phyloP scores from a whole-genome alignment of 2,888 invertebrate genomes.

The Zhuqinia jingwanae region DNA sequence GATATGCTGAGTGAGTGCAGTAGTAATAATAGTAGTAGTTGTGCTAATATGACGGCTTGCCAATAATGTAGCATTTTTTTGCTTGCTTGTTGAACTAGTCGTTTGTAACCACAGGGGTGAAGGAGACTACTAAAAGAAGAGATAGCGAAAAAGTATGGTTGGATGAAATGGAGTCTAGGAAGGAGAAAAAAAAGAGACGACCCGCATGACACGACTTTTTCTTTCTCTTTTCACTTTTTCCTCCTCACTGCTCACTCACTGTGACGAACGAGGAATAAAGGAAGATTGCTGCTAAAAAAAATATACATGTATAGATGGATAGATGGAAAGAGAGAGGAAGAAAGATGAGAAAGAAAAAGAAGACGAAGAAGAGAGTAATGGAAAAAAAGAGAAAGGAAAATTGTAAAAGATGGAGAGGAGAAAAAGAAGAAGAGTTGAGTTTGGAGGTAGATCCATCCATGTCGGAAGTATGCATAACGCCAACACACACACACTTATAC shows the following conservation, averaged over 20 bases:
- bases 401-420: too few relatives aligned
- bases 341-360: constrained; percentile 11
- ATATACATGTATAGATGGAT: too few relatives aligned
- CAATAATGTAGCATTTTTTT: constrained; percentile 20
- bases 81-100: neutral
- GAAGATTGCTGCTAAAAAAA: constrained; percentile 61
- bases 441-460: constrained; percentile 57
- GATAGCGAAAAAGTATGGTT: neutral
- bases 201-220: constrained; percentile 71
- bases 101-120: neutral
- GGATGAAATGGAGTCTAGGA: neutral
- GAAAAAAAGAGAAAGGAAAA: constrained; percentile 32
- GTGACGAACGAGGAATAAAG: constrained; percentile 56
- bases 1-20: too few relatives aligned
- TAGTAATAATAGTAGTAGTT: neutral
- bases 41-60: constrained; percentile 42
- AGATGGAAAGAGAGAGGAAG: constrained; percentile 19
- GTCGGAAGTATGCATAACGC: constrained; percentile 63
- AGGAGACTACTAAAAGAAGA: neutral
- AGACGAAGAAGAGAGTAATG: neutral
- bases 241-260: constrained; percentile 67
- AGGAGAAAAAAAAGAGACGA: constrained; percentile 60
- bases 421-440: constrained; percentile 60
- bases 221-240: constrained; percentile 65
- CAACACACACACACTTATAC: neutral